phyloP scores from a whole-genome alignment of 2,113 vertebrate genomes.

The Mustelus asterias region DNA sequence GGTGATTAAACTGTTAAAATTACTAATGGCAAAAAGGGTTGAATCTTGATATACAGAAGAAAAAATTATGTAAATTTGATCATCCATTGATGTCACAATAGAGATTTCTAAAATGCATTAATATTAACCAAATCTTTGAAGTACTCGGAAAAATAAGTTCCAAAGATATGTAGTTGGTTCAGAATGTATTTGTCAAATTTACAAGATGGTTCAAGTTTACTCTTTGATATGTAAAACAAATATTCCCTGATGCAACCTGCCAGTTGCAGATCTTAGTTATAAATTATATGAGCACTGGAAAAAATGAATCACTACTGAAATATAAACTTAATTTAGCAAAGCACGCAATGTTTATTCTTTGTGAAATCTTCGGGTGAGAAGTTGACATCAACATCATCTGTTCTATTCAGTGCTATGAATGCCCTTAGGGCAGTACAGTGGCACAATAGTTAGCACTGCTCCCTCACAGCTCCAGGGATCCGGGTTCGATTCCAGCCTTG shows the following conservation, averaged over 20 bases:
- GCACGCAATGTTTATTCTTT: not conserved
- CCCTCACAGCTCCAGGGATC: too few relatives aligned
- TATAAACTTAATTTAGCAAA: not conserved
- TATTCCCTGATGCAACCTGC: not conserved
- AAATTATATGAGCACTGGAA: not conserved
- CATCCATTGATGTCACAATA: not conserved
- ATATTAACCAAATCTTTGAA: conserved; percentile 13
- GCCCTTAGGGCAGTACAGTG: not conserved
- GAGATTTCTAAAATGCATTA: conserved; percentile 1
- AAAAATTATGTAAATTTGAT: not conserved
- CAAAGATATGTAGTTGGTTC: not conserved
- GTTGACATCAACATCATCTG: not conserved
- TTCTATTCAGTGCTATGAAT: not conserved
- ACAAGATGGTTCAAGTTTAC: conserved; percentile 15
- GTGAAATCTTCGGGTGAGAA: not conserved
- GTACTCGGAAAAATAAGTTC: not conserved
- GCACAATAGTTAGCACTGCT: too few relatives aligned
- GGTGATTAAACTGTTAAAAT: not conserved
- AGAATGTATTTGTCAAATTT: conserved; percentile 1
- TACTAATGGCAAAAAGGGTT: not conserved
- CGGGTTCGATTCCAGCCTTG: too few relatives aligned
- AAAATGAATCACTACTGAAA: not conserved
- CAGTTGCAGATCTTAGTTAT: not conserved
- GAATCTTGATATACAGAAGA: conserved; percentile 16
- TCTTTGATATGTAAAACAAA: conserved; percentile 24